Conservation (phyloP, 2,888 invertebrate genomes). For the Leptinotarsa haldemani region DNA sequence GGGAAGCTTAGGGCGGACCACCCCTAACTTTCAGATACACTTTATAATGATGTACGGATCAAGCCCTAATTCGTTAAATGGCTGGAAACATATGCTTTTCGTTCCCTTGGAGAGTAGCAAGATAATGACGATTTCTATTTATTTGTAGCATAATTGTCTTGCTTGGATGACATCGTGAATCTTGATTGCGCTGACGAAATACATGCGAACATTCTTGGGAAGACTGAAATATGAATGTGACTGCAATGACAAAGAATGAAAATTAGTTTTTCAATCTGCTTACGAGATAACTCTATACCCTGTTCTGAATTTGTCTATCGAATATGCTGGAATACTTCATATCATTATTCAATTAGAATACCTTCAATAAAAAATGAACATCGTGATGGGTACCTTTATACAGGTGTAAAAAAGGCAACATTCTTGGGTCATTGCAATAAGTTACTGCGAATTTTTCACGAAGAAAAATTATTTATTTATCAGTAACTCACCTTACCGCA, state of each 20-base stretch:
- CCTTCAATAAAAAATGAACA: no score
- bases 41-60: constrained; percentile 60
- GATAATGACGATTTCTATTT: constrained; percentile 37
- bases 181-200: constrained; percentile 7
- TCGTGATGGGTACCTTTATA: no score
- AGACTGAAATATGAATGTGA: background rate
- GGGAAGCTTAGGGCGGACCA: constrained; percentile 56
- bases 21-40: constrained; percentile 49
- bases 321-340: no score
- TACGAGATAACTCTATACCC: no score
- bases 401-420: no score
- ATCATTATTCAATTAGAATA: no score
- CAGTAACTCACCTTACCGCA: no score
- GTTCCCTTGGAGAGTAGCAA: constrained; percentile 36
- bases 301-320: no score
- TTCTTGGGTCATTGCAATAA: no score
- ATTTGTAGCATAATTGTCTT: constrained; percentile 31
- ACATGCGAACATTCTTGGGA: background rate
- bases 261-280: background rate
- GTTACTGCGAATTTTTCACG: no score
- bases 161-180: constrained; percentile 15
- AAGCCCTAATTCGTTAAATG: constrained; percentile 67
- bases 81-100: constrained; percentile 64
- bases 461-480: no score
- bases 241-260: background rate